Conservation (phyloP, 2,113 vertebrate species). For the Pheucticus melanocephalus region DNA sequence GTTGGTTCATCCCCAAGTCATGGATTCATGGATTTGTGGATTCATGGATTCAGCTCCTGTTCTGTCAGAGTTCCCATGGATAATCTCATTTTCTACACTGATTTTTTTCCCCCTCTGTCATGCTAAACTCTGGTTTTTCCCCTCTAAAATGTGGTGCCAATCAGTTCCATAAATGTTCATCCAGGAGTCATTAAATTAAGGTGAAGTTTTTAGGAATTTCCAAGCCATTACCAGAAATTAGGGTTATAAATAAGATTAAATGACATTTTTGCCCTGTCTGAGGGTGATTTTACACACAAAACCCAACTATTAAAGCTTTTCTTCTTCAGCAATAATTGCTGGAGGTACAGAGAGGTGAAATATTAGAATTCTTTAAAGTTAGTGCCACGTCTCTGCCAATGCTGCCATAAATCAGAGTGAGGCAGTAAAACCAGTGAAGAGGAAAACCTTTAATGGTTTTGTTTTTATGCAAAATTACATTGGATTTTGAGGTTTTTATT, state of each 20-base stretch:
- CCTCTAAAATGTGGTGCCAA: not conserved
- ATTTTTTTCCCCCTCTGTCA: not conserved
- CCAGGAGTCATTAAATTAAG: not conserved
- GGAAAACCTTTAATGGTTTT: slow-evolving; percentile 46
- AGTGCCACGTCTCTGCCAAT: not conserved
- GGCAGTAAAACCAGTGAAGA: slow-evolving; percentile 24
- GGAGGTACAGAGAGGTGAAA: not conserved
- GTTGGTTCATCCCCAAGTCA: too few relatives aligned
- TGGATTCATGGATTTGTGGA: too few relatives aligned
- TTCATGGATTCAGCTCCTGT: too few relatives aligned
- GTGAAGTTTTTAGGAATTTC: not conserved
- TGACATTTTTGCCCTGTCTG: fast-evolving
- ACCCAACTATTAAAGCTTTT: not conserved
- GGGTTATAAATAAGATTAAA: not conserved
- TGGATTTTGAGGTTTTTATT: not conserved
- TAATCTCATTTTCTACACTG: not conserved
- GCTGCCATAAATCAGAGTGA: slow-evolving; percentile 20
- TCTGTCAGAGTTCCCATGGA: not conserved
- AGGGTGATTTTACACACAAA: not conserved
- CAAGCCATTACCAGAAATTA: not conserved
- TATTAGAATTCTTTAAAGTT: not conserved
- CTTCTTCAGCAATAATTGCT: not conserved
- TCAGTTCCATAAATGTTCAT: fast-evolving
- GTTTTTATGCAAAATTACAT: slow-evolving; percentile 34
- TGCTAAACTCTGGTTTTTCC: fast-evolving